Base-by-base conservation (phyloP, 2,888 invertebrate species). In the Tachina grossa region DNA sequence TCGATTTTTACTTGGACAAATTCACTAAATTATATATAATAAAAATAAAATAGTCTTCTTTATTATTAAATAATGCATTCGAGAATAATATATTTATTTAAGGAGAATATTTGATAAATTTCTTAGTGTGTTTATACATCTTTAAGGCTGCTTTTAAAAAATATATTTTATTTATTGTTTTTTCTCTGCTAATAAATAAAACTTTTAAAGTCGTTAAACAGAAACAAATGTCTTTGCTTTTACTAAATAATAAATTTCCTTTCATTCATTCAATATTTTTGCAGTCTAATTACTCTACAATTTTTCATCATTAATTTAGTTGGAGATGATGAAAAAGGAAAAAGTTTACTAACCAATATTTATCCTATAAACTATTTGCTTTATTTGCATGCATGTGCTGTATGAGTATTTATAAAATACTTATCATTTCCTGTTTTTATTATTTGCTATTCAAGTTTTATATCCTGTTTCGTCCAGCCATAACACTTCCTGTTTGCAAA, bases 331-430 rank as follows among this genome's bases (percentile, higher is more conserved):
- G n/a, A 14, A 14, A 13, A 47, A 19, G 10, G 41, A 47, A 57
- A 45, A 9, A 39, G 4, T 41, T 59, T 14, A 41, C 6, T 47
- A 47, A 49, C 22, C 47, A 68, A 78, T 69, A 78, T 78, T 78
- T 78, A 61, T 78, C 8, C 6, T 10, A 61, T 61, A 22, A 43
- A 69, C 61, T 69, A 69, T 69, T 78, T 78, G 61, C 78, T n/a
- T n/a, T n/a, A 78, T 78, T 55, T 47, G 19, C 51, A 69, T 69
- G 69, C 51, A 43, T 68, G 22, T 41, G 59, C 68, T 41, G 59
- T 59, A 43, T 59, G 59, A 71, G 63, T 79, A 63, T 80, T 80
- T 80, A 65, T 72, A 72, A 72, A 65, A 80, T 80, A 72, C 79
- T 80, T 63, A 65, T 39, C 49, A 51, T 72, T 59, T 80, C 65